phyloP scores from a whole-genome alignment of 2,888 invertebrate species.

The Alsophila aescularia region DNA sequence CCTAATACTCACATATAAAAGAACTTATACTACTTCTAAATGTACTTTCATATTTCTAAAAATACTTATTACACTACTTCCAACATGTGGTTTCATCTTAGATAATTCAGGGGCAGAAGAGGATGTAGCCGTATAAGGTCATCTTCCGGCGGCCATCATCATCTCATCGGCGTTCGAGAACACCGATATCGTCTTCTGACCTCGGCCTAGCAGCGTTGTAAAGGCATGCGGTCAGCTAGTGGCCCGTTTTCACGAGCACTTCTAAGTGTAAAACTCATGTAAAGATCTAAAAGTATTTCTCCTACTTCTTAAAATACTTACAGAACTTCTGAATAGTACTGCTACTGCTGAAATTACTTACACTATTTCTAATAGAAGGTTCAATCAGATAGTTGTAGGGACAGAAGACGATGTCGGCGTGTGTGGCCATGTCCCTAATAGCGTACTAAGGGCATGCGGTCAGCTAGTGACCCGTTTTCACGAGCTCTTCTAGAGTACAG shows the following conservation, averaged over 20 bases:
- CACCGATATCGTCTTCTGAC: no score
- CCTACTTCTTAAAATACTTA: no score
- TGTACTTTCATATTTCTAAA: no score
- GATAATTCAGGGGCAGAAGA: slow-evolving; percentile 94
- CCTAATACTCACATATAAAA: no score
- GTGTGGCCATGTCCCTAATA: slow-evolving; percentile 75
- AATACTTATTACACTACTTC: slow-evolving; percentile 84
- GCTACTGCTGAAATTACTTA: no score
- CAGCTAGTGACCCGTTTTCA: no score
- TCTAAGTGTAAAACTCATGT: no score
- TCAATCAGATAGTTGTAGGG: slow-evolving; percentile 93
- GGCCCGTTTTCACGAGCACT: slow-evolving; percentile 86
- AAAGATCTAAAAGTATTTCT: no score
- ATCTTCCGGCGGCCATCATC: no score
- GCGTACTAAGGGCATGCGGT: slow-evolving; percentile 77
- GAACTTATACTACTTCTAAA: no score
- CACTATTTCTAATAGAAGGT: slow-evolving; percentile 86
- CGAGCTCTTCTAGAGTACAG: slow-evolving; percentile 89
- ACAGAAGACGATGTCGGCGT: slow-evolving; percentile 90
- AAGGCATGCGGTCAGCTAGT: slow-evolving; percentile 85
- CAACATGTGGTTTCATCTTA: slow-evolving; percentile 88
- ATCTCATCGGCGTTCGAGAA: no score
- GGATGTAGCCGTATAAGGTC: slow-evolving; percentile 85
- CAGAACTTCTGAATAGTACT: no score
- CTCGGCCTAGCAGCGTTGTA: slow-evolving; percentile 50